Conservation (phyloP, 2,888 invertebrate genomes). For the Parasteatoda lunata region DNA sequence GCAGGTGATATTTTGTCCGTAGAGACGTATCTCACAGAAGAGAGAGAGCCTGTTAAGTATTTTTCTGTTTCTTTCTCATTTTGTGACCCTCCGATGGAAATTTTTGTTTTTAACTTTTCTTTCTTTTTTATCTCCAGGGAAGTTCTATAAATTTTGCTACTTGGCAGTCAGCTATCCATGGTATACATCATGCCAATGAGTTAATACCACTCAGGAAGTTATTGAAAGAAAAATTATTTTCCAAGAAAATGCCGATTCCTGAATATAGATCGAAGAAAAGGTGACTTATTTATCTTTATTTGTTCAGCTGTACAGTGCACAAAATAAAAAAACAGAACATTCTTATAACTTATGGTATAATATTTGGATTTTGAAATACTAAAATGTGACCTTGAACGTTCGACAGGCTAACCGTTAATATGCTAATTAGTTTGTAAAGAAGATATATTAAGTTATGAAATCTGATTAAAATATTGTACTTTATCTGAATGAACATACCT, state of each 20-base stretch:
- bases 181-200: conserved; percentile 81
- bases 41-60: conserved; percentile 72
- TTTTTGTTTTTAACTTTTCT: background rate
- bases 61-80: background rate
- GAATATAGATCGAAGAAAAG: conserved; percentile 52
- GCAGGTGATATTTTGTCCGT: conserved; percentile 74
- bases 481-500: too few species aligned
- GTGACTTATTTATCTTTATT: background rate
- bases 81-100: background rate
- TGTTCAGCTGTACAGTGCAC: too few species aligned
- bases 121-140: conserved; percentile 77
- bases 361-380: too few species aligned
- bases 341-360: too few species aligned
- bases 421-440: too few species aligned
- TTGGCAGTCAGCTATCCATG: conserved; percentile 90
- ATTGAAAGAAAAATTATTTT: conserved; percentile 57
- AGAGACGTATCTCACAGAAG: conserved; percentile 73
- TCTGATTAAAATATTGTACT: too few species aligned
- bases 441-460: too few species aligned
- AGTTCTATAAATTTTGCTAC: conserved; percentile 86
- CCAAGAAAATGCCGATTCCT: conserved; percentile 48
- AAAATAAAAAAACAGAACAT: too few species aligned
- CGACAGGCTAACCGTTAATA: too few species aligned
- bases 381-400: too few species aligned
- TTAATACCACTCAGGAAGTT: conserved; percentile 79